Evolutionary conservation across 1,140 invertebrate species (phyloP).

Genomic region (Cotesia vestalis): DNA sequence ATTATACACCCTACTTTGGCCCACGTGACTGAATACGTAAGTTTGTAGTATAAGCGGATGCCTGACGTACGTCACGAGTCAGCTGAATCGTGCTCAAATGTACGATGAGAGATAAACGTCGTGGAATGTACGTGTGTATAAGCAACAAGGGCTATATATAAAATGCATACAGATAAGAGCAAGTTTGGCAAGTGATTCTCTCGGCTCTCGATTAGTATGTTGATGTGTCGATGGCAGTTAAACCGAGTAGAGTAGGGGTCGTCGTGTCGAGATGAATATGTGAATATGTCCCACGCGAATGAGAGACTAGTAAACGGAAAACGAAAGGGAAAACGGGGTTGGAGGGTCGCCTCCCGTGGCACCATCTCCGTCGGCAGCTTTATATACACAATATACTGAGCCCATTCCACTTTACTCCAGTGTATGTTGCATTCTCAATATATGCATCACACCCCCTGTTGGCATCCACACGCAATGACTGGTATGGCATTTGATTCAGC

Average conservation of each 20-base stretch:
- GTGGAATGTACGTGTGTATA: slow-evolving; percentile 20
- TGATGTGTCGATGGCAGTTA: background rate
- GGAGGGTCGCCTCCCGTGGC: slow-evolving; percentile 44
- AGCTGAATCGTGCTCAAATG: slow-evolving; percentile 46
- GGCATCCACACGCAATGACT: slow-evolving; percentile 6
- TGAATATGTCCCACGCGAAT: slow-evolving; percentile 58
- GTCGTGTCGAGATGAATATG: slow-evolving; percentile 53
- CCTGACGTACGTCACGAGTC: slow-evolving; percentile 47
- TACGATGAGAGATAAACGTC: slow-evolving; percentile 27
- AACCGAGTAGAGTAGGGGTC: background rate
- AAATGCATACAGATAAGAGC: slow-evolving; percentile 29
- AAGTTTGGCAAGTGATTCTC: slow-evolving; percentile 23
- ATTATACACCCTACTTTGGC: background rate
- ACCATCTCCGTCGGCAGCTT: slow-evolving; percentile 33
- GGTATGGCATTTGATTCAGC: background rate
- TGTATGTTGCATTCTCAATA: slow-evolving; percentile 4
- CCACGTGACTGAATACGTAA: slow-evolving; percentile 45
- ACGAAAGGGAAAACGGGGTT: slow-evolving; percentile 61
- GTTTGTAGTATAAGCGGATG: slow-evolving; percentile 44
- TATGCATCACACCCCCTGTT: slow-evolving; percentile 40
- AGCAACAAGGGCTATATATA: slow-evolving; percentile 34
- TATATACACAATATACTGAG: background rate
- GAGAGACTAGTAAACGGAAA: slow-evolving; percentile 41
- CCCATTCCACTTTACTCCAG: slow-evolving; percentile 12
- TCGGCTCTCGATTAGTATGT: slow-evolving; percentile 6